phyloP scores from a whole-genome alignment of 1,140 invertebrate species.

The Teleogryllus occipitalis region DNA sequence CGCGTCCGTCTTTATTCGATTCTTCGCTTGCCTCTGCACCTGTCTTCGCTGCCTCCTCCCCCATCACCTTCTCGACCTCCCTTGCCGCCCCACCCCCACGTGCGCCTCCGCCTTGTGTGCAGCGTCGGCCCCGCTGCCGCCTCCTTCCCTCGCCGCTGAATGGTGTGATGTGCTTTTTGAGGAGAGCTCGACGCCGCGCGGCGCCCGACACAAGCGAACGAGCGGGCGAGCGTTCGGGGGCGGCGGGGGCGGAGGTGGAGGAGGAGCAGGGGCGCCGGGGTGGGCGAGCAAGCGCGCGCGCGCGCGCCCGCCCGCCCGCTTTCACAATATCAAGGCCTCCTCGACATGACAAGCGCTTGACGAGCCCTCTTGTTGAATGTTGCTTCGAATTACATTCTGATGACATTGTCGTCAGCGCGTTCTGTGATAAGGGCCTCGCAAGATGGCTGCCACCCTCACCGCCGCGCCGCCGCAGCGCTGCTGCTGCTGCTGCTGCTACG shows the following conservation, averaged over 20 bases:
- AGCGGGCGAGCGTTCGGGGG: background rate
- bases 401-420: constrained; percentile 13
- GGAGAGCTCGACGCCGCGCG: no score
- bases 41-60: background rate
- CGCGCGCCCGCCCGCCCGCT: no score
- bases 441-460: constrained; percentile 8
- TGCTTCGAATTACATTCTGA: constrained; percentile 16
- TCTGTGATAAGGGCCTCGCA: constrained; percentile 11
- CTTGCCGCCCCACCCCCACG: background rate
- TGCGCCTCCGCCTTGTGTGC: background rate
- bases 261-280: no score
- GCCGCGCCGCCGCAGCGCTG: background rate
- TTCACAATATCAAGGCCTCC: background rate
- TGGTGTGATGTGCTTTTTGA: no score
- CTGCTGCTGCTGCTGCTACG: no score
- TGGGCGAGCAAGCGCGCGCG: no score
- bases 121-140: no score
- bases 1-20: background rate
- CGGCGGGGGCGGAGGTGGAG: background rate
- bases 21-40: background rate
- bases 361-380: constrained; percentile 14
- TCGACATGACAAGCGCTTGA: constrained; percentile 14
- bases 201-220: constrained; percentile 5
- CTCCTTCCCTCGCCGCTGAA: no score
- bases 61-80: background rate